Conservation (phyloP, 2,797 vertebrate genomes). For the Mormyrops attenuatus region DNA sequence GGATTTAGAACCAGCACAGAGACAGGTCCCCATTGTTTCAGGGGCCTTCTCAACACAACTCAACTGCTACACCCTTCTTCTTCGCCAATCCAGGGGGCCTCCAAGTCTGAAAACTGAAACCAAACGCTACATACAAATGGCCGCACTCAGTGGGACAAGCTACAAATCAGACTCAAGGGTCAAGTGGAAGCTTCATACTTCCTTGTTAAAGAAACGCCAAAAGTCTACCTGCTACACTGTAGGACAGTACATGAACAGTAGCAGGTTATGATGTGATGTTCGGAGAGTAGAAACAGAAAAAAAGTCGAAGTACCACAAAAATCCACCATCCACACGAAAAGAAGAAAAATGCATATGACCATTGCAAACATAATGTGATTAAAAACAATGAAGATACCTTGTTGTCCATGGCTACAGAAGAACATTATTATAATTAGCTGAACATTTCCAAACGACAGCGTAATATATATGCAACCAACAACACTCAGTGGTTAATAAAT, state of each 20-base stretch:
- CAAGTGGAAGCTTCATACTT: background rate
- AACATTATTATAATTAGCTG: background rate
- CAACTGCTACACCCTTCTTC: background rate
- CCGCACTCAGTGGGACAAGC: background rate
- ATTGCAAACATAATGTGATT: background rate
- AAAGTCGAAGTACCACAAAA: background rate
- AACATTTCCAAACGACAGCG: background rate
- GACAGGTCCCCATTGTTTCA: constrained; percentile 31
- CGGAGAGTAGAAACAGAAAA: background rate
- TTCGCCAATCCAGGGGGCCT: background rate
- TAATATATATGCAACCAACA: background rate
- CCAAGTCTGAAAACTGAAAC: background rate
- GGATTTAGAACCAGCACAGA: constrained; percentile 55
- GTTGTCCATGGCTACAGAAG: background rate
- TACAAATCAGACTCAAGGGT: background rate
- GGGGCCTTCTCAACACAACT: constrained; percentile 38
- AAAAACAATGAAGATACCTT: background rate
- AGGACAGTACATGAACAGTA: background rate
- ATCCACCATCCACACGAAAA: background rate
- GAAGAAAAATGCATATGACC: background rate
- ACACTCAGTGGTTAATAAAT: background rate
- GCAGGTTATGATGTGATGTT: background rate
- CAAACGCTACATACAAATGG: background rate
- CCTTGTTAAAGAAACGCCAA: background rate
- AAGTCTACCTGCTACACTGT: background rate